Evolutionary conservation across 2,888 invertebrate species (phyloP), one percentile per base, ranked within the genome.

Genomic region (Syrphus vitripennis): DNA sequence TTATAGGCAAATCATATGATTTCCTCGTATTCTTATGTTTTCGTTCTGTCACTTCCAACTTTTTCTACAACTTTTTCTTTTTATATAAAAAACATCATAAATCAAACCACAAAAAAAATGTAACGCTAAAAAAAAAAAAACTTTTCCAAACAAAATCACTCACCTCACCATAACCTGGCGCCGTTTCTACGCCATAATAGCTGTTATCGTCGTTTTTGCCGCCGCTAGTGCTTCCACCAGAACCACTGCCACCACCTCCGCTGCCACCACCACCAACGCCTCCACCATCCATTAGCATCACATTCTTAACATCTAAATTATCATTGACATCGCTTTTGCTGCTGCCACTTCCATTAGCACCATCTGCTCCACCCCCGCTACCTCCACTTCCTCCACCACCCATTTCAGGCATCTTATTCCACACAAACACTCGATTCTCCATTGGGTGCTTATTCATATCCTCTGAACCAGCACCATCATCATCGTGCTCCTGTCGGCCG

Each of bases 401-500:
- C 37, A 89, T 88, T 70, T 89, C 89, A 26, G 94, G 93, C 74
- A 96, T 94, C 90, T 95, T 95, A 90, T 96, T 96, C 96, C 96
- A 97, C 29, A 96, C 96, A 91, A 96, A 96, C 19, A 96, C 96
- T 57, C 95, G 95, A 90, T 96, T 96, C 91, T 96, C 96, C 96
- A 96, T 96, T 0, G 96, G 96, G 92, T 96, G 96, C 7, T 88
- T 94, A 34, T 55, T 82, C 84, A 78, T 75, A 45, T 81, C 78
- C 94, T 88, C 90, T 29, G 91, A 90, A 72, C 89, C 89, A 67
- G 88, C 89, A 71, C 89, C 88, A 50, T 79, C 86, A 57, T 92
- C 92, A 48, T 91, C 91, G 50, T 87, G 87, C 57, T 80, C 87
- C 55, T 81, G 83, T 95, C 93, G 93, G 88, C 89, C 90, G 90